Base-by-base conservation (phyloP, 2,888 invertebrate genomes). In the Pseudeuparius sepicola region DNA sequence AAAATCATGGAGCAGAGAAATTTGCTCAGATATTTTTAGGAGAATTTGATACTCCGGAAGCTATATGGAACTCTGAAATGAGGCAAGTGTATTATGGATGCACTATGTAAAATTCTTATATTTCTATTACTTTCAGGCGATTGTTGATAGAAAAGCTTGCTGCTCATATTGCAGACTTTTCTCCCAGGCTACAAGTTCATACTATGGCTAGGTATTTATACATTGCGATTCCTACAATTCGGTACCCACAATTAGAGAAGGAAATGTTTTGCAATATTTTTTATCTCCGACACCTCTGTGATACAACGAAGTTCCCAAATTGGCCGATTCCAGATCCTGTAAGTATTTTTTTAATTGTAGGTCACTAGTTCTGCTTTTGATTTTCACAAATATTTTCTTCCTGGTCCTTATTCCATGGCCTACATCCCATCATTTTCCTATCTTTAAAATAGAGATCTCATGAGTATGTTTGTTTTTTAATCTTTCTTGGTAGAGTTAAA, bases 231-330 rank as follows among this genome's bases (percentile, higher is more conserved):
- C 94, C 96, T 3, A 84, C 85, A 25, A 80, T 96, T 37, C 74
- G 82, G 53, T 97, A 90, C 71, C 89, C 93, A 15, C 94, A 94
- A 64, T 68, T 98, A 49, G 88, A 93, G 54, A 76, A 82, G 51
- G 98, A 99, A 68, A 72, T 99, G 34, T 98, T 98, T 73, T 98
- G 98, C 67, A 92, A 90, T 64, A 92, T 93, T 61, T 99, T 94
- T 70, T 99, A 98, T 65, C 67, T 98, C 56, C 71, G 96, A 2
- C 96, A 98, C 66, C 72, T 98, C 46, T 96, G 94, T 65, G 93
- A 97, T 64, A 81, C 75, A 4, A 66, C 65, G 20, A 73, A 76
- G 50, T 98, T 97, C 67, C 94, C 96, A 4, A 83, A 94, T 59
- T 98, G 98, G 98, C 90, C 93, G 2, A 94, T 99, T 56, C 79